A percentile compares a stretch with the other conserved stretches of the same genome.
Evolutionary conservation across 2,888 invertebrate species (phyloP).

Genomic region (Agrotis clavis): DNA sequence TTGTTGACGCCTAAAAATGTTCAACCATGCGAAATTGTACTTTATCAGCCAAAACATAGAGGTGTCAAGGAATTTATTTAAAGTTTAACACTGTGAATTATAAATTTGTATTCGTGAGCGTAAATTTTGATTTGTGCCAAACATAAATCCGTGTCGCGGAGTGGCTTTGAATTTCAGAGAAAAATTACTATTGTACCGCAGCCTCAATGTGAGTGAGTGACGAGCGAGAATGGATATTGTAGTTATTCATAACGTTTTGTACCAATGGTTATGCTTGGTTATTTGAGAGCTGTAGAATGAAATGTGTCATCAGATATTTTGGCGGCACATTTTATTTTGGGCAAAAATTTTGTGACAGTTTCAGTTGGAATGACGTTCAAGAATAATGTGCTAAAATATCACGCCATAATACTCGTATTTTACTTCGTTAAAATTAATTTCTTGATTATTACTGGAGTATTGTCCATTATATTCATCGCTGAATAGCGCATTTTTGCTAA

Average conservation of each 20-base stretch:
- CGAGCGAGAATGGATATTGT: conserved; percentile 46
- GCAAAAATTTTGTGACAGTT: no score
- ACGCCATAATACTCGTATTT: no score
- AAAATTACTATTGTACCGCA: conserved; percentile 58
- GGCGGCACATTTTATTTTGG: no score
- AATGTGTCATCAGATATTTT: conserved; percentile 7
- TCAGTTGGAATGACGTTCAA: no score
- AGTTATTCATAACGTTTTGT: conserved; percentile 49
- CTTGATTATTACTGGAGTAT: no score
- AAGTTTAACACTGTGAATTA: conserved; percentile 47
- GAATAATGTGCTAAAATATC: no score
- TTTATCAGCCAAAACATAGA: conserved; percentile 19
- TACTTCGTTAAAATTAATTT: no score
- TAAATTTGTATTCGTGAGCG: conserved; percentile 65
- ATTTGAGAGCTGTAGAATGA: conserved; percentile 17
- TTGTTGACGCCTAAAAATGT: conserved; percentile 63
- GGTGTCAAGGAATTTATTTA: conserved; percentile 33
- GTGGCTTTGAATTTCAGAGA: conserved; percentile 67
- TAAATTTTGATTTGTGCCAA: conserved; percentile 73
- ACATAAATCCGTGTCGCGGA: conserved; percentile 68
- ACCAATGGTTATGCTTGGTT: conserved; percentile 19
- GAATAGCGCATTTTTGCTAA: background rate
- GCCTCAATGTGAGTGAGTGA: conserved; percentile 39
- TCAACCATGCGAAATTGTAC: conserved; percentile 56
- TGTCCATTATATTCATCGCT: background rate